phyloP scores from a whole-genome alignment of 2,888 invertebrate genomes.

The Listrodromus nycthemerus region DNA sequence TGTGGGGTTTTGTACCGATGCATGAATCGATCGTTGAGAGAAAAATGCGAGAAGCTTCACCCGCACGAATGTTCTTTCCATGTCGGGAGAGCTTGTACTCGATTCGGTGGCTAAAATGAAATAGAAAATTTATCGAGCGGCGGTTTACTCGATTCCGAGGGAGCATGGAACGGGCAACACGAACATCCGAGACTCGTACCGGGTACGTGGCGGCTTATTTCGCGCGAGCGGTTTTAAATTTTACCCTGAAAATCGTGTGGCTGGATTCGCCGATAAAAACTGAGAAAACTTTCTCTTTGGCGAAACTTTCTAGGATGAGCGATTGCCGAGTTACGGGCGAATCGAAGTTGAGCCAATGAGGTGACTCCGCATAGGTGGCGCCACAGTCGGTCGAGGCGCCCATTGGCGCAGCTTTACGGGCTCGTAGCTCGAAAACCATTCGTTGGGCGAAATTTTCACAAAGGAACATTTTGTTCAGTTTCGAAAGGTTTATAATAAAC shows the following conservation, averaged over 20 bases:
- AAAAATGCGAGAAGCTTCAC: constrained; percentile 37
- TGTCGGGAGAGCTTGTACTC: constrained; percentile 9
- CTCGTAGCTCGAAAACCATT: not conserved
- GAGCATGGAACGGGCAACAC: too few relatives aligned
- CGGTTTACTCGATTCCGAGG: not conserved
- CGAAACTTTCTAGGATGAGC: too few relatives aligned
- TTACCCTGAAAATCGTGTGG: too few relatives aligned
- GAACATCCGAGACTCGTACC: not conserved
- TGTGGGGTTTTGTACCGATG: constrained; percentile 16
- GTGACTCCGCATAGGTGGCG: too few relatives aligned
- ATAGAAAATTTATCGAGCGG: constrained; percentile 57
- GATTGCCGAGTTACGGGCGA: too few relatives aligned
- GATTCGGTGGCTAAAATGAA: constrained; percentile 63
- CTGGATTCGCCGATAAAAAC: too few relatives aligned
- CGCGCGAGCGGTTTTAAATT: not conserved
- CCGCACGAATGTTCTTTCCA: constrained; percentile 36
- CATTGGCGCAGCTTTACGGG: too few relatives aligned
- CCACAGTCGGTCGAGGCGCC: too few relatives aligned
- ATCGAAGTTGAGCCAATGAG: too few relatives aligned
- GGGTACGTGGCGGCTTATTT: not conserved
- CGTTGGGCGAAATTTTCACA: not conserved
- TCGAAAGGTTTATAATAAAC: too few relatives aligned
- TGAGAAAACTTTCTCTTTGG: too few relatives aligned
- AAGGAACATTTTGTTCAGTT: not conserved
- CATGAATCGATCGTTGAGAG: constrained; percentile 48